A percentile compares a stretch with the other conserved stretches of the same genome.
phyloP scores from a whole-genome alignment of 2,113 vertebrate species.

The Pterocles gutturalis region DNA sequence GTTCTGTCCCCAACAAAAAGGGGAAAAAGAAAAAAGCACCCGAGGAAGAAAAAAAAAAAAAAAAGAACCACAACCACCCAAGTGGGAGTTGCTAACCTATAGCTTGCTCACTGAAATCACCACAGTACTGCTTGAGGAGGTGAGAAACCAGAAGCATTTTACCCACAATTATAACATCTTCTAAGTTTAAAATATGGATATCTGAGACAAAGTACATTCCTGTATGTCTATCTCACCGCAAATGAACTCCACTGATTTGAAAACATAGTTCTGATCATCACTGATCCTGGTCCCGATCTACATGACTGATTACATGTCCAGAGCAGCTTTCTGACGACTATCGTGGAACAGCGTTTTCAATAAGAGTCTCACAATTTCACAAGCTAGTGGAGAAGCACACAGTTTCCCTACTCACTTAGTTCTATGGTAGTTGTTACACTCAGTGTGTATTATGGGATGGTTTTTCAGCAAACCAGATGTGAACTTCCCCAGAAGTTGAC shows the following conservation, averaged over 20 bases:
- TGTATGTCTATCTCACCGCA: not conserved
- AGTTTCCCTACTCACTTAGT: not conserved
- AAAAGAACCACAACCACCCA: not conserved
- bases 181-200: not conserved
- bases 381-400: fast-evolving
- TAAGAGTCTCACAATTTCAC: not conserved
- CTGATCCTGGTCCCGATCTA: not conserved
- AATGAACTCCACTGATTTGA: not conserved
- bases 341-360: not conserved
- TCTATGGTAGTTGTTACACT: not conserved
- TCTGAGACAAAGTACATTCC: not conserved
- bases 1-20: not conserved
- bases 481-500: not conserved
- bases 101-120: not conserved
- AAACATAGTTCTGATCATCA: not conserved
- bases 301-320: not conserved
- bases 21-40: not conserved
- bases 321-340: not conserved
- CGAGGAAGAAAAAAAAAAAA: not conserved
- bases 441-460: not conserved
- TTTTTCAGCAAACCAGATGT: not conserved
- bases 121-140: not conserved
- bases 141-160: not conserved
- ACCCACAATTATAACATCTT: not conserved
- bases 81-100: not conserved